Evolutionary conservation across 2,888 invertebrate genomes (phyloP).

Genomic region (Callimorpha dominula): DNA sequence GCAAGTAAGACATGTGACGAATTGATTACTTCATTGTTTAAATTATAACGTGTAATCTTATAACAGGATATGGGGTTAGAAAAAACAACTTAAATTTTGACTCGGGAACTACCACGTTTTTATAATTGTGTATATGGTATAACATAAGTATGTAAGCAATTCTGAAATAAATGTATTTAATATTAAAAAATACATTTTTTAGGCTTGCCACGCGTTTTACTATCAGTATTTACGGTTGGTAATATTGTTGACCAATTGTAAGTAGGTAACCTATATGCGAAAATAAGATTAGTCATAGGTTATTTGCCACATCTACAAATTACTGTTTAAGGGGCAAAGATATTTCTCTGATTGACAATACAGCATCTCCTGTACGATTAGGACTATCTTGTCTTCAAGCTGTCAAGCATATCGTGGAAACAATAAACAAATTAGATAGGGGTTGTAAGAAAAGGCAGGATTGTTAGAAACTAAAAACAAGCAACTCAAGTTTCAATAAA

Average conservation of each 20-base stretch:
- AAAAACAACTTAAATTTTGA: not conserved
- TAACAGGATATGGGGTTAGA: not conserved
- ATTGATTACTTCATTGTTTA: conserved; percentile 51
- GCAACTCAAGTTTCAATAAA: not conserved
- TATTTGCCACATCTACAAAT: not conserved
- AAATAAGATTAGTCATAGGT: not conserved
- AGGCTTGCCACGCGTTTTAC: not conserved
- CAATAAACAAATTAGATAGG: not conserved
- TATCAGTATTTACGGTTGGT: not conserved
- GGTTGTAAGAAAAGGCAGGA: not conserved
- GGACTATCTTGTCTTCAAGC: too few species aligned
- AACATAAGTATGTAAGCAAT: too few species aligned
- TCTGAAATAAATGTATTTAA: too few species aligned
- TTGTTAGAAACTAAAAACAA: not conserved
- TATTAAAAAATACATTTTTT: not conserved
- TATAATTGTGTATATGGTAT: not conserved
- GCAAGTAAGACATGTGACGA: conserved; percentile 52
- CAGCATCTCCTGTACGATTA: not conserved
- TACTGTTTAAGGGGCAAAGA: not conserved
- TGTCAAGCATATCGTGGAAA: not conserved
- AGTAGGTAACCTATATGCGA: not conserved
- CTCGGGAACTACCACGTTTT: not conserved
- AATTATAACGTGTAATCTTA: conserved; percentile 12
- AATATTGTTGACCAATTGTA: not conserved
- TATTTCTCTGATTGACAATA: not conserved